phyloP scores from a whole-genome alignment of 2,113 vertebrate species.

The Empidonax traillii region DNA sequence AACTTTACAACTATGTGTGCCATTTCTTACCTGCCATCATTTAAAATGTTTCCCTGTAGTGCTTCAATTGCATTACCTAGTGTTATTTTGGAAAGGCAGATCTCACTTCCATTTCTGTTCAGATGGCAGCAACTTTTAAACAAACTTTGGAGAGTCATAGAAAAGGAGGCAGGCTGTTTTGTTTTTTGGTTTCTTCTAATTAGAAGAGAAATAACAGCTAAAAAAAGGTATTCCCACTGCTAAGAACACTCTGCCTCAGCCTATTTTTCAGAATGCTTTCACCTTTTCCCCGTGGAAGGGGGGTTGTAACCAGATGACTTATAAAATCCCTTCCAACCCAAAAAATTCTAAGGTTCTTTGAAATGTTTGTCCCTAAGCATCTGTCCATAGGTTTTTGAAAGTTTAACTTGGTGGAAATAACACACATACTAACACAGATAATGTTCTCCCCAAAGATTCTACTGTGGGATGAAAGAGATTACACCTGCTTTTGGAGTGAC shows the following conservation, averaged over 20 bases:
- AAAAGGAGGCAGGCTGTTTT: neutral
- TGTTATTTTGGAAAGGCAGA: neutral
- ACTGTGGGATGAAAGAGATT: neutral
- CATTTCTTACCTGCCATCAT: neutral
- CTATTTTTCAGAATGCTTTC: neutral
- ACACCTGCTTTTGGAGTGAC: neutral
- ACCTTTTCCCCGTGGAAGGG: neutral
- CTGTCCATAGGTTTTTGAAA: neutral
- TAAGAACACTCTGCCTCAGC: fast-evolving
- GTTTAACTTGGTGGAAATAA: neutral
- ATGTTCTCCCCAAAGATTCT: no score
- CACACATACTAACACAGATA: neutral
- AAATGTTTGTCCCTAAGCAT: neutral
- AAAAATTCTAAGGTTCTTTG: neutral
- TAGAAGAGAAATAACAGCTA: neutral
- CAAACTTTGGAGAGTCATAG: fast-evolving
- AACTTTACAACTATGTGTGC: neutral
- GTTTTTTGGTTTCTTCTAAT: neutral
- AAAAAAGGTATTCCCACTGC: neutral
- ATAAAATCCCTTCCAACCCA: neutral
- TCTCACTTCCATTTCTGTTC: neutral
- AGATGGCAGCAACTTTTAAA: neutral
- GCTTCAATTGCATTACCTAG: neutral
- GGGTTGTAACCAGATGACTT: neutral
- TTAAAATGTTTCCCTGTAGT: neutral